Evolutionary conservation across 2,888 invertebrate genomes (phyloP).

Genomic region (Perizoma flavofasciatum): DNA sequence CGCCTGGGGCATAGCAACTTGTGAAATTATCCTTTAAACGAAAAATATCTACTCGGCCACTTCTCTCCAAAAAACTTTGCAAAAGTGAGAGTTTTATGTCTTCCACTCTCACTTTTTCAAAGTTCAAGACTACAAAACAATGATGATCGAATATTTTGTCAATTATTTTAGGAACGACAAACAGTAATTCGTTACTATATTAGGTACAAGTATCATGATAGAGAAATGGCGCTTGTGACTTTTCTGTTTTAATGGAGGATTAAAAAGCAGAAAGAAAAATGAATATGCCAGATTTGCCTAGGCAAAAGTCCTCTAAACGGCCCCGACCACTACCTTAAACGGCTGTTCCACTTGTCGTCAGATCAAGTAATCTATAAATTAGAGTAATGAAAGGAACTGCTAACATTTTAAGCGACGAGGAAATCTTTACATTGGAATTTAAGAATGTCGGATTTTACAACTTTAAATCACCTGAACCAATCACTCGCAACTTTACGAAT

Average conservation of each 20-base stretch:
- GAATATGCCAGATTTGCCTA: not conserved
- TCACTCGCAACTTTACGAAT: no score
- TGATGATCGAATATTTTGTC: no score
- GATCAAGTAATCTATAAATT: conserved; percentile 24
- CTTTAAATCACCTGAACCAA: no score
- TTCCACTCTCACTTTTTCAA: not conserved
- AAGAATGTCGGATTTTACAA: conserved; percentile 21
- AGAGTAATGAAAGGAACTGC: conserved; percentile 25
- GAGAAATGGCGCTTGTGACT: conserved; percentile 6
- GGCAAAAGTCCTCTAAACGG: conserved; percentile 2
- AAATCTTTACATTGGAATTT: conserved; percentile 23
- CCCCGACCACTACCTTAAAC: conserved; percentile 11
- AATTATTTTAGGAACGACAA: no score
- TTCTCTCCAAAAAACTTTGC: no score
- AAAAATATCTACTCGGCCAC: no score
- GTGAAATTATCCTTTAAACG: no score
- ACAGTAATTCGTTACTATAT: no score
- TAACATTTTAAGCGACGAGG: conserved; percentile 12
- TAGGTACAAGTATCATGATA: no score
- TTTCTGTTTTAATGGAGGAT: not conserved
- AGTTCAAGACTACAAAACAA: not conserved
- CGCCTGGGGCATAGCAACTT: no score
- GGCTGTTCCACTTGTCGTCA: conserved; percentile 14
- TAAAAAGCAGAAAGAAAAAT: not conserved
- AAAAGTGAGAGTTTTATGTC: no score